Conservation (phyloP, 2,888 invertebrate species). For the Helicoverpa assulta region DNA sequence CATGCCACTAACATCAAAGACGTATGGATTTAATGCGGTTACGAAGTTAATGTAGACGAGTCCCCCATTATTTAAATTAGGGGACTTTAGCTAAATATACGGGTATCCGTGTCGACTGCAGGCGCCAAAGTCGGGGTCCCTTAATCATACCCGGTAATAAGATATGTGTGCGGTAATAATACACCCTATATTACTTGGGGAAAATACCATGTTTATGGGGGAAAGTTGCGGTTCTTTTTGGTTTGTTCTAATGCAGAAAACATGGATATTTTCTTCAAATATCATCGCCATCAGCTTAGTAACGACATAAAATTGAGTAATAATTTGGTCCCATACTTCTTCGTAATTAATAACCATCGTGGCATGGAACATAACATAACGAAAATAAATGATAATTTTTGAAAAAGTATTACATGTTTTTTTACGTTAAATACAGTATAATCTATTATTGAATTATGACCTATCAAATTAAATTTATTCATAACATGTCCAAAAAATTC, state of each 20-base stretch:
- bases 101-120: constrained; percentile 47
- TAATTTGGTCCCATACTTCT: too few relatives aligned
- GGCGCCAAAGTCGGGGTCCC: constrained; percentile 29
- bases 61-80: constrained; percentile 56
- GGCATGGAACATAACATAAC: too few relatives aligned
- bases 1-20: constrained; percentile 21
- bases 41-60: constrained; percentile 46
- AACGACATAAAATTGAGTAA: too few relatives aligned
- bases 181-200: background rate
- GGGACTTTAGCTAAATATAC: constrained; percentile 42
- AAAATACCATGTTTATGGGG: background rate
- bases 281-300: too few relatives aligned
- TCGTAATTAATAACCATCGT: too few relatives aligned
- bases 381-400: too few relatives aligned
- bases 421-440: too few relatives aligned
- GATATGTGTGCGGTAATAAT: constrained; percentile 20
- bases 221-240: background rate
- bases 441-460: too few relatives aligned
- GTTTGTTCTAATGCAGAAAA: too few relatives aligned
- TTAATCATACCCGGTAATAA: constrained; percentile 41
- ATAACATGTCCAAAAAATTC: background rate
- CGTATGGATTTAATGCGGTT: constrained; percentile 19
- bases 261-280: too few relatives aligned
- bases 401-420: too few relatives aligned
- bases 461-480: too few relatives aligned